A percentile compares a stretch with the other conserved stretches of the same genome.
These are phyloP conservation scores for Hirudo medicinalis DNA, from an alignment of 1,140 invertebrate species.

Conservation along the genomic window DNA sequence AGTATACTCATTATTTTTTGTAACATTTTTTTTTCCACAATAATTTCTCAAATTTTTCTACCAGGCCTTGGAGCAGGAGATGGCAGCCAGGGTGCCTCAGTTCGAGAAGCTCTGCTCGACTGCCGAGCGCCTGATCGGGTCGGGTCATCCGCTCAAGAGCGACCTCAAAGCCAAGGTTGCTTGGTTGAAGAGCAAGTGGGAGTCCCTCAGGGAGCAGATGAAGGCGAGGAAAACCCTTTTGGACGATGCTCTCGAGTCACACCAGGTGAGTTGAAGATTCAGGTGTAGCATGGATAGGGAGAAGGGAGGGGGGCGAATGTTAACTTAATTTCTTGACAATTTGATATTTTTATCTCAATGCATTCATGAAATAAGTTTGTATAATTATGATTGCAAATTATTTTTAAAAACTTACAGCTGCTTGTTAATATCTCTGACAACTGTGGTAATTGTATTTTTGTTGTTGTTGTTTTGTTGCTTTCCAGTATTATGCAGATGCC, in stretches of 20 bases:
- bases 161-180: conserved; percentile 50
- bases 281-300: background rate
- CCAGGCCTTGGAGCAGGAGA: conserved; percentile 68
- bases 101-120: conserved; percentile 60
- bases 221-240: conserved; percentile 68
- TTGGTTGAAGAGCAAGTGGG: conserved; percentile 69
- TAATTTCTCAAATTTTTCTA: background rate
- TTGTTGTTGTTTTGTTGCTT: too few relatives aligned
- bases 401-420: too few relatives aligned
- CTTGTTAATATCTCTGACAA: too few relatives aligned
- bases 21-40: too few relatives aligned
- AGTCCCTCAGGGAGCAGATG: conserved; percentile 66
- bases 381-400: too few relatives aligned
- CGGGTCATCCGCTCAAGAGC: conserved; percentile 58
- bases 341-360: too few relatives aligned
- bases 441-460: too few relatives aligned
- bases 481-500: conserved; percentile 79
- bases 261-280: conserved; percentile 49
- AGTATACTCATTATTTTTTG: too few relatives aligned
- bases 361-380: too few relatives aligned
- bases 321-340: too few relatives aligned
- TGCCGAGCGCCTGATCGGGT: conserved; percentile 66
- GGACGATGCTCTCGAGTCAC: conserved; percentile 83
- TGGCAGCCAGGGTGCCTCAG: conserved; percentile 66
- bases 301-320: too few relatives aligned